Base-by-base conservation (phyloP, 2,797 vertebrate species). In the Zalophus californianus region DNA sequence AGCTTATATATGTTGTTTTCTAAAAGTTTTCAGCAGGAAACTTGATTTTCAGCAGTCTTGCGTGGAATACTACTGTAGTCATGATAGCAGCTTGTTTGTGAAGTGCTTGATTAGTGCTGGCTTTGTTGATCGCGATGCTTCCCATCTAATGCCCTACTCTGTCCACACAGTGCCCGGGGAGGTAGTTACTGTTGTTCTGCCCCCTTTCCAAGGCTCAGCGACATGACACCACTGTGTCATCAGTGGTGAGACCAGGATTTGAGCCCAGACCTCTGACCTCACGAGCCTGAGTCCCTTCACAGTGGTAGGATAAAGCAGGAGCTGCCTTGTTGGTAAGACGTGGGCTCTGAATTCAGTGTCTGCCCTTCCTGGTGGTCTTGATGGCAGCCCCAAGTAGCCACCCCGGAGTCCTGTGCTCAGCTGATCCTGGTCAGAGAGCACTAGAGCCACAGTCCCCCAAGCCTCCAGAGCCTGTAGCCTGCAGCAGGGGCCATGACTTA, bases 1-100 rank as follows among this genome's bases (percentile, higher is more conserved):
- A 66, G 88, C 50, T 86, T 88, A 21, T 62, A 56, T 54, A 88
- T 77, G 9, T 66, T 68, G 52, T 78, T 86, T 78, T 89, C 66
- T 83, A 44, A 14, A 29, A 66, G 29, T 78, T 91, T 96, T 85
- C 21, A 66, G n/a, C 38, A 72, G 35, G 80, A 84, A 44, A 60
- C 14, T 52, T 88, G 44, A 48, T 92, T 85, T 75, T 83, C 50
- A 64, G 8, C 70, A 41, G 41, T 68, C 21, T 83, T 52, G 25
- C 3, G 0, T 70, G 41, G 44, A 52, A 77, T 84, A 62, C 56
- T 32, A 9, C 50, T 1, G 1, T 18, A 20, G 52, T 60, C 38
- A 2, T 54, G 25, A 35, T 32, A 68, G 62, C 10, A 23, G 41
- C 84, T 56, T 90, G 48, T 62, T 79, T 5, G 9, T 14, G 38